phyloP scores from a whole-genome alignment of 2,113 vertebrate genomes.

The Leptobrachium ailaonicum region DNA sequence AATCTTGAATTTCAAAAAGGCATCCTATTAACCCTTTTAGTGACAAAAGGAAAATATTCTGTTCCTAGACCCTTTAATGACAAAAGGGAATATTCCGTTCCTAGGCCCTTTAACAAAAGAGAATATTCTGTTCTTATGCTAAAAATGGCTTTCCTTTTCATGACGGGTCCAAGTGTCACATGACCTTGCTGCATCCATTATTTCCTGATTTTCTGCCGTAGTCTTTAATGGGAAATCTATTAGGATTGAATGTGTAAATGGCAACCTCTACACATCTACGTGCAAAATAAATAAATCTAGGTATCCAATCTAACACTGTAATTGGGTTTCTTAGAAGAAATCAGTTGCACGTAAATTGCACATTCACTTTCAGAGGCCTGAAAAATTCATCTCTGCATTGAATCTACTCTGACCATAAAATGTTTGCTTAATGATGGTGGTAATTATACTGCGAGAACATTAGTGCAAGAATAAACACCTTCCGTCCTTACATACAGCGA shows the following conservation, averaged over 20 bases:
- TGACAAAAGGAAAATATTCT: too few relatives aligned
- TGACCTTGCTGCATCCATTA: constrained; percentile 1
- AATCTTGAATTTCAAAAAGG: too few relatives aligned
- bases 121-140: too few relatives aligned
- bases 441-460: too few relatives aligned
- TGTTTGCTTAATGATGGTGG: not conserved
- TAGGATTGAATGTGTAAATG: not conserved
- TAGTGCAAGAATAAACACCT: too few relatives aligned
- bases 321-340: constrained; percentile 37
- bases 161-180: constrained; percentile 11
- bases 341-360: constrained; percentile 30
- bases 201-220: constrained; percentile 1
- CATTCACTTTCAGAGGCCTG: constrained; percentile 6
- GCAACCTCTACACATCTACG: not conserved
- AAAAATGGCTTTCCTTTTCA: not conserved
- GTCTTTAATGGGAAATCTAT: constrained; percentile 32
- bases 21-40: too few relatives aligned
- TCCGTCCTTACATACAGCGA: too few relatives aligned
- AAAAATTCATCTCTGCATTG: not conserved
- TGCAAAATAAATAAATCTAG: constrained; percentile 18
- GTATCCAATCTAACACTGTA: constrained; percentile 25
- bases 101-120: too few relatives aligned
- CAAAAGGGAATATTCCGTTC: too few relatives aligned
- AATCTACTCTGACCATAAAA: not conserved
- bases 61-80: too few relatives aligned